Conservation (phyloP, 2,888 invertebrate species). For the Linyphia triangularis region DNA sequence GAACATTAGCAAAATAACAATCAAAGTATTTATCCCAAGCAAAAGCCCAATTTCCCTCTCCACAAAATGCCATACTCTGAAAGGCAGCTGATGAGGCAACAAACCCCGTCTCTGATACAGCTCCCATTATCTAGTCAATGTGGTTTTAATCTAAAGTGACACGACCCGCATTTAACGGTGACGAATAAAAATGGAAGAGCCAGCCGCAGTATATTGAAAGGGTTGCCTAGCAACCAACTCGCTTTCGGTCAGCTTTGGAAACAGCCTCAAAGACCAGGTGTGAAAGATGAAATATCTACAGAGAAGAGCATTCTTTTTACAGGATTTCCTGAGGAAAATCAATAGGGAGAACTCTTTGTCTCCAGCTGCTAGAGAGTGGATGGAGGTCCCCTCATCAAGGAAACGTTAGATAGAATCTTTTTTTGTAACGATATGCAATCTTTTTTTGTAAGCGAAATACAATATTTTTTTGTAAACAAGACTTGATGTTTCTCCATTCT, state of each 20-base stretch:
- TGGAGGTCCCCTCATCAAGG: not conserved
- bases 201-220: conserved; percentile 26
- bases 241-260: conserved; percentile 28
- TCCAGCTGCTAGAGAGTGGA: not conserved
- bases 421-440: not conserved
- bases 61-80: not conserved
- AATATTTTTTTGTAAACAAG: not conserved
- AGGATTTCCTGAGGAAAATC: conserved; percentile 28
- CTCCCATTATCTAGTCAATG: conserved; percentile 22
- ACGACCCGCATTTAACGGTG: conserved; percentile 1
- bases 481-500: no score
- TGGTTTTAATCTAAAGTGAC: not conserved
- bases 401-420: not conserved
- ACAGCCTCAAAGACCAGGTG: conserved; percentile 29
- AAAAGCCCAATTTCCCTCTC: not conserved
- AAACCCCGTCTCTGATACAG: not conserved
- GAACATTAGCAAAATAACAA: not conserved
- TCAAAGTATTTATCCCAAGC: not conserved
- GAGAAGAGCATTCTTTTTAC: conserved; percentile 7
- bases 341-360: conserved; percentile 10
- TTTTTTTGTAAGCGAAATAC: not conserved
- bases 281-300: conserved; percentile 35
- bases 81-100: conserved; percentile 1
- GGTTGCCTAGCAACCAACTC: conserved; percentile 47
- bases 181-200: conserved; percentile 33